Conservation (phyloP, 1,140 invertebrate genomes). For the Eubasilissa regina region DNA sequence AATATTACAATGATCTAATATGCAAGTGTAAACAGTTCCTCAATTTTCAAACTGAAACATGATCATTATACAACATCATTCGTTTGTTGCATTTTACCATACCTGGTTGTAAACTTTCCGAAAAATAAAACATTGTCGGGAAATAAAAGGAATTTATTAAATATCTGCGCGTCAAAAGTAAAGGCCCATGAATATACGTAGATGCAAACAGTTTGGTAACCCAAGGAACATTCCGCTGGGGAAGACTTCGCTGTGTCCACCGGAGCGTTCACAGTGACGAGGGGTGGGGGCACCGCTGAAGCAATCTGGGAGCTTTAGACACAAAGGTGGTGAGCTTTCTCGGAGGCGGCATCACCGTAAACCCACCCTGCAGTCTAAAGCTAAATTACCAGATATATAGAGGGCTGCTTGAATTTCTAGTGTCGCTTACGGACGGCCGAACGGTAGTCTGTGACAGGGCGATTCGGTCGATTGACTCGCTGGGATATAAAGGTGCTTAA, state of each 20-base stretch:
- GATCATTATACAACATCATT: no score
- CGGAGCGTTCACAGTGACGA: conserved; percentile 26
- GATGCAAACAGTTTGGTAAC: conserved; percentile 6
- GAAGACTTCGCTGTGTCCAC: conserved; percentile 2
- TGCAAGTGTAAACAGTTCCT: no score
- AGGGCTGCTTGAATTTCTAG: conserved; percentile 30
- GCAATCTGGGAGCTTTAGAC: conserved; percentile 20
- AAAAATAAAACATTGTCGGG: no score
- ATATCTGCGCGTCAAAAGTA: no score
- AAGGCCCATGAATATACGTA: no score
- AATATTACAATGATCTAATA: no score
- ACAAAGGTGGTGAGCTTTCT: conserved; percentile 33
- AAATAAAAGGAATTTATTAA: no score
- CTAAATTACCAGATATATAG: not conserved
- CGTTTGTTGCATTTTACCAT: no score
- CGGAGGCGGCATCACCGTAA: not conserved
- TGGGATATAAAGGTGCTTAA: conserved; percentile 16
- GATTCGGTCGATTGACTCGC: conserved; percentile 27
- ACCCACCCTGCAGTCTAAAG: conserved; percentile 1
- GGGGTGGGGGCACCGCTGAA: conserved; percentile 12
- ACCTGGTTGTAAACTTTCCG: no score
- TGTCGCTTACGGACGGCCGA: conserved; percentile 30
- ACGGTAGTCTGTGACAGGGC: conserved; percentile 15
- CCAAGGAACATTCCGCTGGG: conserved; percentile 27
- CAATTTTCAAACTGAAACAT: no score